Conservation (phyloP, 2,797 vertebrate genomes). For the Anableps anableps region DNA sequence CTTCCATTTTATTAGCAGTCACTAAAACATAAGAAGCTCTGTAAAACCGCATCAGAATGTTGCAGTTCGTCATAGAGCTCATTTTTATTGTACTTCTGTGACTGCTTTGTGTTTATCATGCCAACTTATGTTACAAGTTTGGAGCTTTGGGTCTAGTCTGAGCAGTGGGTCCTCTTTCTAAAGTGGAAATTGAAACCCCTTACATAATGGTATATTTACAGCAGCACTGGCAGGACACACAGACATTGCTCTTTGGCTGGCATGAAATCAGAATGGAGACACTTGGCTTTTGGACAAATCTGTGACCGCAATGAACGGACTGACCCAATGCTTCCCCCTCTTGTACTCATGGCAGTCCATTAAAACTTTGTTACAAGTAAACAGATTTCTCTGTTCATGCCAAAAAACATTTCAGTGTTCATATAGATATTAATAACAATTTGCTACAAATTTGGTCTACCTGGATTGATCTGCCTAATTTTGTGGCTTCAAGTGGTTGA, state of each 20-base stretch:
- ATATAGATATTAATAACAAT: background rate
- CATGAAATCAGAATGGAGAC: slow-evolving; percentile 68
- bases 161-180: slow-evolving; percentile 54
- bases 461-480: background rate
- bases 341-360: slow-evolving; percentile 43
- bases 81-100: slow-evolving; percentile 6
- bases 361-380: slow-evolving; percentile 35
- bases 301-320: slow-evolving; percentile 60
- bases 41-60: slow-evolving; percentile 1
- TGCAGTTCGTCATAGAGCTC: background rate
- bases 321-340: slow-evolving; percentile 42
- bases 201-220: slow-evolving; percentile 76
- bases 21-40: background rate
- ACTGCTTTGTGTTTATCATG: slow-evolving; percentile 31
- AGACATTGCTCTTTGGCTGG: slow-evolving; percentile 69
- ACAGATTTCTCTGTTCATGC: slow-evolving; percentile 10
- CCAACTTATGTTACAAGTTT: slow-evolving; percentile 35
- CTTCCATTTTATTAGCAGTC: background rate
- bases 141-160: slow-evolving; percentile 34
- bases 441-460: background rate
- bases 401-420: background rate
- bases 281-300: slow-evolving; percentile 60
- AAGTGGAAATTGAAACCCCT: slow-evolving; percentile 70
- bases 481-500: slow-evolving; percentile 10
- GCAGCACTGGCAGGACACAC: slow-evolving; percentile 70